A percentile compares a stretch with the other conserved stretches of the same genome.
Evolutionary conservation across 2,113 vertebrate species (phyloP).

Genomic region (Stegostoma tigrinum): DNA sequence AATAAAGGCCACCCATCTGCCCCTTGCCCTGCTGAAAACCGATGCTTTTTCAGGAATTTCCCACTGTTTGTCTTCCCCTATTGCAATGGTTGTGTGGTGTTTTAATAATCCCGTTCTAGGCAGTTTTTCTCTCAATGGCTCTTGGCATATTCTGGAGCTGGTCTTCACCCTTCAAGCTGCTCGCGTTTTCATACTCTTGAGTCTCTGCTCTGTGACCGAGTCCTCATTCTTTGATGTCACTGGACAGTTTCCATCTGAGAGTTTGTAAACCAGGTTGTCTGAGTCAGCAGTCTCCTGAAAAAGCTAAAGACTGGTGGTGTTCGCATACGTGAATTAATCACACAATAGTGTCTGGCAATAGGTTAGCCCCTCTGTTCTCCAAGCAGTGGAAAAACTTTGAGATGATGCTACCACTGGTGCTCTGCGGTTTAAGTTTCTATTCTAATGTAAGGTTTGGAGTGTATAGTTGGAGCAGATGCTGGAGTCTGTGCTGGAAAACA

Average conservation of each 20-base stretch:
- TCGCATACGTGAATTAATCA: neutral
- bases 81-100: neutral
- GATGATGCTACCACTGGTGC: neutral
- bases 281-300: neutral
- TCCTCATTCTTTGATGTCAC: neutral
- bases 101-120: neutral
- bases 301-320: neutral
- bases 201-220: too few relatives aligned
- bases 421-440: neutral
- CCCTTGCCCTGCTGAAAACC: neutral
- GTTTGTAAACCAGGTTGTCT: neutral
- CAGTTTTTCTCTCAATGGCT: neutral
- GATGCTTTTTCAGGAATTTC: neutral
- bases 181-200: neutral
- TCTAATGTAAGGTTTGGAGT: neutral
- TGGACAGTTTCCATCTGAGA: neutral
- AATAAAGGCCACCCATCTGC: neutral
- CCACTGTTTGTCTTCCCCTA: neutral
- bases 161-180: neutral
- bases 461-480: too few relatives aligned
- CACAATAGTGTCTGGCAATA: neutral
- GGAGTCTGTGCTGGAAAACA: too few relatives aligned
- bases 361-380: neutral
- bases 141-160: too few relatives aligned
- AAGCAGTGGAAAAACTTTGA: neutral